A percentile compares a stretch with the other conserved stretches of the same genome.
Evolutionary conservation across 2,113 vertebrate species (phyloP).

Genomic region (Hippocampus zosterae): DNA sequence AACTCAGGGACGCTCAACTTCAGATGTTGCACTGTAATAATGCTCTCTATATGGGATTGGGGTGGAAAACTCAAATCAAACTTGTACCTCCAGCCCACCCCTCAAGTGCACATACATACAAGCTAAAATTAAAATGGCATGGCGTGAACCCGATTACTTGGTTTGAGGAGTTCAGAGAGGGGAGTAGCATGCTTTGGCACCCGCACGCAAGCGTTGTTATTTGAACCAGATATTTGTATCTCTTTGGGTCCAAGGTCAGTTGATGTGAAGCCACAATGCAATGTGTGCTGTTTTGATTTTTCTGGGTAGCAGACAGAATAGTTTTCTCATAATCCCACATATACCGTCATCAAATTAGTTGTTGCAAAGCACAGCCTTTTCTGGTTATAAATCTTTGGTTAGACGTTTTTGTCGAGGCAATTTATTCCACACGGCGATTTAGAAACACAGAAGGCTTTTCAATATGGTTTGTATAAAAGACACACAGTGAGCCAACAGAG

Average conservation of each 20-base stretch:
- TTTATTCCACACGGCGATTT: slow-evolving; percentile 9
- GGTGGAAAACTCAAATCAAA: no score
- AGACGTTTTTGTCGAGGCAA: slow-evolving; percentile 8
- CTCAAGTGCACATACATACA: neutral
- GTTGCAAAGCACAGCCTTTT: neutral
- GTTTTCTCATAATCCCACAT: neutral
- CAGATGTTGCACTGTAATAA: no score
- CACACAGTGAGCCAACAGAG: slow-evolving; percentile 6
- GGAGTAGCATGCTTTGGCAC: neutral
- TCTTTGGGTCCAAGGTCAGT: slow-evolving; percentile 2
- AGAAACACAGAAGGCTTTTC: slow-evolving; percentile 4
- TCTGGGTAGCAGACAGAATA: slow-evolving; percentile 13
- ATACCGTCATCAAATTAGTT: neutral
- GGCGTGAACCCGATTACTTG: no score
- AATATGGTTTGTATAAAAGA: slow-evolving; percentile 10
- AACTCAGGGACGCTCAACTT: no score
- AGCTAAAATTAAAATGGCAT: neutral
- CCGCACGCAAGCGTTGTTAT: neutral
- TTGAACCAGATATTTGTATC: neutral
- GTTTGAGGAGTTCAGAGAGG: neutral
- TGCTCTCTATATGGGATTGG: no score
- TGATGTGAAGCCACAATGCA: slow-evolving; percentile 4
- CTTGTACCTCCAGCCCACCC: no score
- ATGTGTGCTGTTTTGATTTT: slow-evolving; percentile 1
- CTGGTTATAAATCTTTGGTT: slow-evolving; percentile 2